A percentile compares a stretch with the other conserved stretches of the same genome.
Evolutionary conservation across 1,140 invertebrate species (phyloP).

Genomic region (Aradophagus sp.): DNA sequence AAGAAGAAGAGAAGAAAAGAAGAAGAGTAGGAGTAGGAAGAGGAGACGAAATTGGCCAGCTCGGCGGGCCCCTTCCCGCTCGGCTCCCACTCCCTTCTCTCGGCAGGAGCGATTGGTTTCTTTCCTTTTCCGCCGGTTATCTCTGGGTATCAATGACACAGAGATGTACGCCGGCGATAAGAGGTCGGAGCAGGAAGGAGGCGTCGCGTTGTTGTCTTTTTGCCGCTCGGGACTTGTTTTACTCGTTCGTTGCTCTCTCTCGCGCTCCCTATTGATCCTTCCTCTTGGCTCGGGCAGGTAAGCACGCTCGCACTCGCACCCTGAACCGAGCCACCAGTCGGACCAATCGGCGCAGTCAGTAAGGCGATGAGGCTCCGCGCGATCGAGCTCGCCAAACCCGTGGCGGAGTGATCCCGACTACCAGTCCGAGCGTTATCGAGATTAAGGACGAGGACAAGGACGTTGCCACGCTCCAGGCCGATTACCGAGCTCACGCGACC

Average conservation of each 20-base stretch:
- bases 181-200: slow-evolving; percentile 39
- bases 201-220: slow-evolving; percentile 43
- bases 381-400: slow-evolving; percentile 66
- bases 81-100: background rate
- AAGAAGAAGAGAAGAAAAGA: too few relatives aligned
- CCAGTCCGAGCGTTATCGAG: background rate
- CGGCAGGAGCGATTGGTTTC: too few relatives aligned
- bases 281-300: slow-evolving; percentile 20
- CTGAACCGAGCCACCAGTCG: slow-evolving; percentile 69
- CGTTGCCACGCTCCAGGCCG: slow-evolving; percentile 27
- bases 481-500: slow-evolving; percentile 31
- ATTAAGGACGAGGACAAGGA: slow-evolving; percentile 35
- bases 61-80: background rate
- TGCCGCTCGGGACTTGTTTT: slow-evolving; percentile 47
- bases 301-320: slow-evolving; percentile 49
- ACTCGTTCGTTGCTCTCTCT: slow-evolving; percentile 55
- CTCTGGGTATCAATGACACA: slow-evolving; percentile 40
- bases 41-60: too few relatives aligned
- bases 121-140: too few relatives aligned
- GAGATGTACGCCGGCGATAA: slow-evolving; percentile 32
- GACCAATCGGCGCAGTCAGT: slow-evolving; percentile 62
- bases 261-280: slow-evolving; percentile 28
- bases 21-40: too few relatives aligned
- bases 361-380: slow-evolving; percentile 65
- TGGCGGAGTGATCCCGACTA: slow-evolving; percentile 60